These are phyloP conservation scores for Harpegnathos saltator DNA, from an alignment of 1,140 invertebrate species.

Conservation along the genomic window DNA sequence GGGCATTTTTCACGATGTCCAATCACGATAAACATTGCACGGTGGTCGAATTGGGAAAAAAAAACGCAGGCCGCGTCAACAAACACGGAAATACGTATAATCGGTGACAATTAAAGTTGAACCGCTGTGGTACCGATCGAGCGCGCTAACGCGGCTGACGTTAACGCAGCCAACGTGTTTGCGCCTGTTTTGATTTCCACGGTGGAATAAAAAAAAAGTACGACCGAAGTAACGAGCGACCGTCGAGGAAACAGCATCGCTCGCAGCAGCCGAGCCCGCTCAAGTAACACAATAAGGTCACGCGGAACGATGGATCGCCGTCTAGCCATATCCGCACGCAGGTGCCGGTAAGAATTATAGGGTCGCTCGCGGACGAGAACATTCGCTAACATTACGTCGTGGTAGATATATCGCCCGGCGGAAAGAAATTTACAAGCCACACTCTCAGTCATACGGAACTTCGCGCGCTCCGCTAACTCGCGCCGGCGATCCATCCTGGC, in stretches of 20 bases:
- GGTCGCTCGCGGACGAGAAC: constrained; percentile 27
- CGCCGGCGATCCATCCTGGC: constrained; percentile 40
- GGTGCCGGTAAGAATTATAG: constrained; percentile 48
- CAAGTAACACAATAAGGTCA: not conserved
- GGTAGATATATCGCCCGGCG: constrained; percentile 19
- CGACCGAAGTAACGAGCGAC: not conserved
- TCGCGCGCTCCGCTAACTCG: constrained; percentile 17
- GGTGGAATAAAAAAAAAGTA: not conserved
- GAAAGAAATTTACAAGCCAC: constrained; percentile 63
- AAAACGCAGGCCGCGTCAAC: not conserved
- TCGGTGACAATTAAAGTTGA: not conserved
- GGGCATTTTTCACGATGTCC: not conserved
- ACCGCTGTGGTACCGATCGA: not conserved
- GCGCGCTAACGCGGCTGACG: too few species aligned
- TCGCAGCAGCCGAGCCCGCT: not conserved
- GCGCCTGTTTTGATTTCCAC: not conserved
- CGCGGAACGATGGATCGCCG: constrained; percentile 20
- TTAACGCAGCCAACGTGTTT: constrained; percentile 2
- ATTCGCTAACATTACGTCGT: constrained; percentile 43
- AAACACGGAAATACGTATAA: not conserved
- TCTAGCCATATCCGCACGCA: constrained; percentile 21
- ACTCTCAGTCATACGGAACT: constrained; percentile 48
- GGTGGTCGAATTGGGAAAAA: not conserved
- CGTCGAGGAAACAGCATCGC: not conserved
- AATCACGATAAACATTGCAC: not conserved